These are phyloP conservation scores for Characodon lateralis DNA, from an alignment of 2,797 vertebrate genomes.

Conservation along the genomic window DNA sequence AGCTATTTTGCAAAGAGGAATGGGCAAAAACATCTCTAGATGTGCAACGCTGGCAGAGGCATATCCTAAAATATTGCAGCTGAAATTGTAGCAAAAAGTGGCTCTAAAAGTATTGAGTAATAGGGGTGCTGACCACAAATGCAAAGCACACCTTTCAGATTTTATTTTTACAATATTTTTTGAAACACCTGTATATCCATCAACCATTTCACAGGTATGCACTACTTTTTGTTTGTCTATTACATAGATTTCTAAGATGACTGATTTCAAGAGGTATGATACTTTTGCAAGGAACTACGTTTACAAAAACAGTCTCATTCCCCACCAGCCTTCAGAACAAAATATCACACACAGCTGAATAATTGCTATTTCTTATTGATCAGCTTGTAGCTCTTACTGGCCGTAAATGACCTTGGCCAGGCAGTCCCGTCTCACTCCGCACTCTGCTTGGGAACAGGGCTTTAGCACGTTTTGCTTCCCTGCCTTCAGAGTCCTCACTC, in stretches of 20 bases:
- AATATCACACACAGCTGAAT: neutral
- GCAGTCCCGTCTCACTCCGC: conserved; percentile 90
- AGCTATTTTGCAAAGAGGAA: too few relatives aligned
- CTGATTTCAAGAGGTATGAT: neutral
- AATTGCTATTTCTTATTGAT: neutral
- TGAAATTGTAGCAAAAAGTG: too few relatives aligned
- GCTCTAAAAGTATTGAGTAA: too few relatives aligned
- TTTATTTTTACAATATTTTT: too few relatives aligned
- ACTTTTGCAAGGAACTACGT: neutral
- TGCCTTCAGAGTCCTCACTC: conserved; percentile 87
- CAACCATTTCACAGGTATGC: neutral
- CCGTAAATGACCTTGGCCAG: conserved; percentile 93
- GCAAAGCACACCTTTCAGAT: too few relatives aligned
- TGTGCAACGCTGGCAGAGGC: too few relatives aligned
- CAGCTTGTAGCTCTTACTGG: conserved; percentile 65
- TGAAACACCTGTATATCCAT: neutral
- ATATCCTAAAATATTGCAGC: too few relatives aligned
- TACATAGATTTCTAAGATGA: neutral
- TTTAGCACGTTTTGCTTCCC: conserved; percentile 90
- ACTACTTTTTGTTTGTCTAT: neutral
- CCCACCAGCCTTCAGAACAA: neutral
- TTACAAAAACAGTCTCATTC: conserved; percentile 12
- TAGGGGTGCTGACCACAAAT: too few relatives aligned
- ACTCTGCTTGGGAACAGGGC: conserved; percentile 88
- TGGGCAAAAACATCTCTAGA: too few relatives aligned